Evolutionary conservation across 2,888 invertebrate species (phyloP), one percentile per base, ranked within the genome.

Genomic region (Periphyllus acericola): DNA sequence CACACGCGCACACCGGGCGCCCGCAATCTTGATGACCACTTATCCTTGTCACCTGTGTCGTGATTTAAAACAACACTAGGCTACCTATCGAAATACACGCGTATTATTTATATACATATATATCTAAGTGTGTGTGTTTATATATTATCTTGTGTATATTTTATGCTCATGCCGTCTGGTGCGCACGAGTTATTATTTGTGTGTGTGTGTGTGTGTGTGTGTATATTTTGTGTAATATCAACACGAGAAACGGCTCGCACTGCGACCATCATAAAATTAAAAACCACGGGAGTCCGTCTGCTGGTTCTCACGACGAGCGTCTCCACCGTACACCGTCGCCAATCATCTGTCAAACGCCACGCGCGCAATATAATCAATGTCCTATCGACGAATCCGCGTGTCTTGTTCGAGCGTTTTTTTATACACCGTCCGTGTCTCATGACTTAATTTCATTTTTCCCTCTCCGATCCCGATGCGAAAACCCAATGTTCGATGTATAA

Each of bases 21-120:
- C 79, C 79, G 55, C 81, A 87, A 87, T 87, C 87, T 87, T 72
- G 81, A 87, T 81, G 87, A 87, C 81, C 87, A 87, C 87, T 87
- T 87, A 87, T 87, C 87, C 87, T 87, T 81, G 87, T 87, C 81
- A 81, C 74, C 74, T 81, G 55, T 81, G 74, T 87, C 87, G 81
- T 87, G 85, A 86, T 86, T 86, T 86, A 79, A 86, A 86, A 86
- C 79, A 79, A 79, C 78, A 79, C 85, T 36, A 75, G 40, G 52
- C 79, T 79, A 86, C 85, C 46, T 52, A 82, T 66, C 66, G 80
- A 80, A 80, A 34, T 29, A 68, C 40, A 29, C 36, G 34, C 46
- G 32, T 82, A 82, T 40, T 71, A 21, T 46, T 21, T 46, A 40
- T 82, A 46, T 82, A 46, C 29, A 82, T 71, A 71, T 82, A 68